A percentile compares a stretch with the other conserved stretches of the same genome.
phyloP scores from a whole-genome alignment of 1,140 invertebrate genomes.

The Ostrea denselamellosa region DNA sequence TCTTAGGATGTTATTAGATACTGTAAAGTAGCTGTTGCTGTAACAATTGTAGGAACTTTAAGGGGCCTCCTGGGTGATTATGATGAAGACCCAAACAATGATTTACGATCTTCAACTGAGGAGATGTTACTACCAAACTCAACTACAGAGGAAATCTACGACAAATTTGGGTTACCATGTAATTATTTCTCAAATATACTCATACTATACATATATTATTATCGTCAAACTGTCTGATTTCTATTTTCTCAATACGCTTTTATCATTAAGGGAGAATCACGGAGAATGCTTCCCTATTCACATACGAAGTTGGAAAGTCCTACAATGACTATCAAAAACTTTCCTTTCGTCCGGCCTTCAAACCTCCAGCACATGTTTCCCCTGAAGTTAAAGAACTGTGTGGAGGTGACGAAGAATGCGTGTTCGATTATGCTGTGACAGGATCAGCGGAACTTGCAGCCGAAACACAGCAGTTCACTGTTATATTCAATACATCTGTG shows the following conservation, averaged over 20 bases:
- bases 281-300: constrained; percentile 40
- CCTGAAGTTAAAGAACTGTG: constrained; percentile 37
- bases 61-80: constrained; percentile 52
- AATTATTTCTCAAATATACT: neutral
- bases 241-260: neutral
- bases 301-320: constrained; percentile 44
- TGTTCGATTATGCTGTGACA: constrained; percentile 42
- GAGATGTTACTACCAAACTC: constrained; percentile 45
- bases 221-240: too few species aligned
- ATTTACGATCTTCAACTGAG: constrained; percentile 31
- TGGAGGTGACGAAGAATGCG: constrained; percentile 48
- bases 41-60: constrained; percentile 34
- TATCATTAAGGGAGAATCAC: constrained; percentile 45
- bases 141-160: constrained; percentile 45
- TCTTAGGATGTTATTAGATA: too few species aligned
- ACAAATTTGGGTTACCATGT: constrained; percentile 53
- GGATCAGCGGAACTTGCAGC: neutral
- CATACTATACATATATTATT: too few species aligned
- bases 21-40: too few species aligned
- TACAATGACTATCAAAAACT: constrained; percentile 42
- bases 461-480: neutral
- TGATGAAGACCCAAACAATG: constrained; percentile 51
- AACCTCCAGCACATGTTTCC: neutral
- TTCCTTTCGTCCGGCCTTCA: constrained; percentile 36
- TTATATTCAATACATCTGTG: neutral